Evolutionary conservation across 2,888 invertebrate genomes (phyloP).

Genomic region (Cephus runcator): DNA sequence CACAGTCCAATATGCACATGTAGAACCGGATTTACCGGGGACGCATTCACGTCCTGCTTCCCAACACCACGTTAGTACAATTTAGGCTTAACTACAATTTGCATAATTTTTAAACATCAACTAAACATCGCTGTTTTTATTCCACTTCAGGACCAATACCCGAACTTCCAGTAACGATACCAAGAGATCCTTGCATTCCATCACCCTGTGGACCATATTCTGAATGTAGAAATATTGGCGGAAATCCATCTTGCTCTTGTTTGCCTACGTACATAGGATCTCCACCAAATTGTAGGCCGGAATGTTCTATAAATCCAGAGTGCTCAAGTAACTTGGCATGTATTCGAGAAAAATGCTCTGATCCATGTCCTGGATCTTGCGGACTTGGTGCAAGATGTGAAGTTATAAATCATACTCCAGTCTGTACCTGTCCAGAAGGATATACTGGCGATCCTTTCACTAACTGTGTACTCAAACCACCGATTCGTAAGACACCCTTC

Average conservation of each 20-base stretch:
- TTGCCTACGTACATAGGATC: slow-evolving; percentile 70
- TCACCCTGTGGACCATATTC: slow-evolving; percentile 54
- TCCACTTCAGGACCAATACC: not conserved
- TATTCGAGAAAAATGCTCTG: slow-evolving; percentile 69
- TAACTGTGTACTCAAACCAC: slow-evolving; percentile 68
- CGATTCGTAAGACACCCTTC: slow-evolving; percentile 15
- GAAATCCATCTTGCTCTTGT: slow-evolving; percentile 69
- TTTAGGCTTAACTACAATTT: not conserved
- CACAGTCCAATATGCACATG: slow-evolving; percentile 15
- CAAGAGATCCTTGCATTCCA: slow-evolving; percentile 47
- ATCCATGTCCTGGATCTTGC: slow-evolving; percentile 73
- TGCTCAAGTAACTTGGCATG: slow-evolving; percentile 67
- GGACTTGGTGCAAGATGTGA: slow-evolving; percentile 65
- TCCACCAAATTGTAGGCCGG: slow-evolving; percentile 76
- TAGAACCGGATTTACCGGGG: slow-evolving; percentile 53
- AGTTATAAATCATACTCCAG: slow-evolving; percentile 67
- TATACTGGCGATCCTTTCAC: slow-evolving; percentile 79
- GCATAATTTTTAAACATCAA: not conserved
- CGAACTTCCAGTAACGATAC: slow-evolving; percentile 42
- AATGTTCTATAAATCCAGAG: slow-evolving; percentile 73
- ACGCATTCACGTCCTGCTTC: slow-evolving; percentile 66
- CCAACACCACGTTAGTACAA: slow-evolving; percentile 24
- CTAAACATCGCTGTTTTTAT: not conserved
- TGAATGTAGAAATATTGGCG: slow-evolving; percentile 64
- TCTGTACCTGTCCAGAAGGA: slow-evolving; percentile 76